Conservation (phyloP, 2,888 invertebrate genomes). For the Lycaena phlaeas region DNA sequence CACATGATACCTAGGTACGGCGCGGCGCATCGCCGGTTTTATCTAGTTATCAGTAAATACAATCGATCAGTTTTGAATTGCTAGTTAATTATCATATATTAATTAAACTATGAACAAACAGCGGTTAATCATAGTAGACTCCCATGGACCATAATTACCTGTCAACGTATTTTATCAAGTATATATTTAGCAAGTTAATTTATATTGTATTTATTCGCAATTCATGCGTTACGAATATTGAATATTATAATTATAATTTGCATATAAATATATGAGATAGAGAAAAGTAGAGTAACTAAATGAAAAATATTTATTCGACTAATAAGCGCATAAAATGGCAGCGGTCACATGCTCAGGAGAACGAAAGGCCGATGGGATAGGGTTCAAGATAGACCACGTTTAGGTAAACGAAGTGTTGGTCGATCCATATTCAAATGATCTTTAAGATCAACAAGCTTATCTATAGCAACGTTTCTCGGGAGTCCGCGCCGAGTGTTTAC, state of each 20-base stretch:
- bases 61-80: not conserved
- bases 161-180: constrained; percentile 4
- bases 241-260: too few relatives aligned
- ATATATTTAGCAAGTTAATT: not conserved
- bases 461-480: constrained; percentile 35
- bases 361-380: too few relatives aligned
- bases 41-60: not conserved
- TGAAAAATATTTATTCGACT: too few relatives aligned
- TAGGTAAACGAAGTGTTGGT: too few relatives aligned
- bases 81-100: constrained; percentile 4
- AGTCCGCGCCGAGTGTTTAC: constrained; percentile 47
- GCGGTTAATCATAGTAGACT: not conserved
- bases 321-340: too few relatives aligned
- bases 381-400: too few relatives aligned
- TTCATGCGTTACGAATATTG: too few relatives aligned
- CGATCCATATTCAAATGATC: not conserved
- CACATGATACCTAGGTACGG: too few relatives aligned
- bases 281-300: too few relatives aligned
- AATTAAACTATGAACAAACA: constrained; percentile 1
- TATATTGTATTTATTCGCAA: not conserved
- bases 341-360: too few relatives aligned
- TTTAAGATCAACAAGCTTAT: constrained; percentile 6
- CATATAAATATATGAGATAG: too few relatives aligned
- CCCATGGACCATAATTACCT: constrained; percentile 2
- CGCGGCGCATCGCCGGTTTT: too few relatives aligned